A percentile compares a stretch with the other conserved stretches of the same genome.
Conservation (phyloP, 1,140 invertebrate species). For the Anoplolepis gracilipes region DNA sequence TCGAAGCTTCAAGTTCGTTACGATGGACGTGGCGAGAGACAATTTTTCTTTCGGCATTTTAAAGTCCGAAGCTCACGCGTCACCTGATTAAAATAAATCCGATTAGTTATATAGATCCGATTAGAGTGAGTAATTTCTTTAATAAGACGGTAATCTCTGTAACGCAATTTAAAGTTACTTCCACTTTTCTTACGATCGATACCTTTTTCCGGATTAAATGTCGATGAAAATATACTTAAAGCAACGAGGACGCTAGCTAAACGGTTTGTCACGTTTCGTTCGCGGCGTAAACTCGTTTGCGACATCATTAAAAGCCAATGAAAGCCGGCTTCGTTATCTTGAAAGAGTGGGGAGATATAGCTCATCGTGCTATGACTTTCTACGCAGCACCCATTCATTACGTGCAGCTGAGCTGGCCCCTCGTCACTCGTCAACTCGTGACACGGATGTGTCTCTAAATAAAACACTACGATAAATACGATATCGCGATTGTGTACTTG, state of each 20-base stretch:
- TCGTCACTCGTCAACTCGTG: too few species aligned
- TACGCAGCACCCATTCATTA: constrained; percentile 14
- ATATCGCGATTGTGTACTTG: constrained; percentile 5
- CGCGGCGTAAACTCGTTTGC: constrained; percentile 62
- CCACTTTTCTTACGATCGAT: constrained; percentile 40
- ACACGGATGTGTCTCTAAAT: constrained; percentile 21
- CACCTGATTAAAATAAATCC: constrained; percentile 31
- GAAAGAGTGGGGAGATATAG: background rate
- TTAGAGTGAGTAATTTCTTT: constrained; percentile 50
- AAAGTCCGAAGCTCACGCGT: constrained; percentile 25
- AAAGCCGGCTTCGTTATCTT: constrained; percentile 59
- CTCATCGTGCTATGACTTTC: constrained; percentile 31
- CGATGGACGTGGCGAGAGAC: background rate
- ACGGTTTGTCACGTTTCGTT: constrained; percentile 12
- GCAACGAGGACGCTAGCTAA: constrained; percentile 11
- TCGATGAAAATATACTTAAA: constrained; percentile 43
- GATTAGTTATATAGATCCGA: constrained; percentile 43
- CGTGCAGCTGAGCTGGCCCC: background rate
- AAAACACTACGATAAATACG: background rate
- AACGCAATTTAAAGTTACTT: constrained; percentile 54
- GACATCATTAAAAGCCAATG: constrained; percentile 61
- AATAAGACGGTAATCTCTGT: constrained; percentile 41
- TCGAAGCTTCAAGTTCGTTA: constrained; percentile 13
- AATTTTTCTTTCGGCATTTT: constrained; percentile 27
- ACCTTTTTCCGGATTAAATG: constrained; percentile 54